phyloP scores from a whole-genome alignment of 2,113 vertebrate species.

The Psittacula cyanocephala region DNA sequence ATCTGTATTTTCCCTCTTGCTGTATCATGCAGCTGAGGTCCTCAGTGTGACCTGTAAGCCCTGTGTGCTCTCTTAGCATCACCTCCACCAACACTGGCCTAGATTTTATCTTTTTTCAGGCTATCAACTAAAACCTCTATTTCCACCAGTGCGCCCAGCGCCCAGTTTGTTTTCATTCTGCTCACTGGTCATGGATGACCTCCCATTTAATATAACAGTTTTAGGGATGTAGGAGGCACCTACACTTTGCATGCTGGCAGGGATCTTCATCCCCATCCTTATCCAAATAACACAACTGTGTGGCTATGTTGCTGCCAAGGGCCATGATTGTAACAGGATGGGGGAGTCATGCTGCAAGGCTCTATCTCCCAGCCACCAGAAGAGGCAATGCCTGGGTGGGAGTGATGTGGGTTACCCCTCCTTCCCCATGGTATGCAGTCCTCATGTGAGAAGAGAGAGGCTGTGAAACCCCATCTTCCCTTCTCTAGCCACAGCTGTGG shows the following conservation, averaged over 20 bases:
- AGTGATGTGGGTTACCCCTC: neutral
- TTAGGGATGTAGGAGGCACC: neutral
- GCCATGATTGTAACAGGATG: accelerated
- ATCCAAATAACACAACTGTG: neutral
- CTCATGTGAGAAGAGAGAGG: neutral
- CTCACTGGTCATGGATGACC: neutral
- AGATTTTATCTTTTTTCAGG: neutral
- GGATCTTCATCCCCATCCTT: neutral
- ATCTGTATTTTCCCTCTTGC: neutral
- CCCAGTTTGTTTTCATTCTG: neutral
- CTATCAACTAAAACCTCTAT: neutral
- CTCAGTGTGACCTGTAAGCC: neutral
- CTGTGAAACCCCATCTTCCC: constrained; percentile 60
- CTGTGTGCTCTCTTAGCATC: neutral
- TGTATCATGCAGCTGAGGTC: neutral
- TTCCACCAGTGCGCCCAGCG: neutral
- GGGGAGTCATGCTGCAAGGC: neutral
- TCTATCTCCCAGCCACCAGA: neutral
- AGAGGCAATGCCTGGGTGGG: neutral
- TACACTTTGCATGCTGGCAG: neutral
- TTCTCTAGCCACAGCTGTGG: constrained; percentile 58
- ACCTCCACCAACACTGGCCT: neutral
- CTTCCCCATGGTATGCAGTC: neutral
- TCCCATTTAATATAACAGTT: neutral
- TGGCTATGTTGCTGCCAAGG: neutral